Evolutionary conservation across 2,888 invertebrate species (phyloP), one percentile per base, ranked within the genome.

Genomic region (Parnassius orleans): DNA sequence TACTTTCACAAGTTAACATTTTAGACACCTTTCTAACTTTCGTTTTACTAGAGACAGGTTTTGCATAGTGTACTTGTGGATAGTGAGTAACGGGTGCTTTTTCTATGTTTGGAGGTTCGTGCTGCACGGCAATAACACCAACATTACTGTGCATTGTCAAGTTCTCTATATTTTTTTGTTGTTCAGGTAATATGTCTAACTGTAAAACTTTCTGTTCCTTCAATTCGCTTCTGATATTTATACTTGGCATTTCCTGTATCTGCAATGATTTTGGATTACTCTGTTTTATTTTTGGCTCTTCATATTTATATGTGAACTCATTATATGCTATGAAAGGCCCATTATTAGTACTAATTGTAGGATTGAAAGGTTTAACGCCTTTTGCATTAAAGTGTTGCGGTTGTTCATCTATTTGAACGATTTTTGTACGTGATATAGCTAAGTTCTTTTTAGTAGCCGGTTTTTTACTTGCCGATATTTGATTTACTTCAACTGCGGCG

Each of bases 151-250:
- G 80, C 44, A 61, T 66, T 10, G 55, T 65, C 42, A 70, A 63
- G 55, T 69, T 66, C 57, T 74, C 68, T 44, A 64, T 66, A 24
- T 58, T 64, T 61, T 73, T 70, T 9, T 69, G 72, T 55, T 60
- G 69, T 53, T 86, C 80, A 41, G 93, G 90, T 71, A 84, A 69
- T 70, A 93, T 93, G 71, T 92, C 86, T 69, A 93, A 78, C 43
- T 88, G 83, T 62, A 92, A 80, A 63, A 92, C 90, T 76, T 85
- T 92, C 74, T 93, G 93, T 64, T 86, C 81, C 58, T 82, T 90
- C 33, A 93, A 74, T 72, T 90, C 86, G 67, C 90, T 84, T 73
- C 90, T 85, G 66, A 93, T 93, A 71, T 86, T 88, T 65, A 93
- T 87, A 60, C 86, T 81, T 55, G 93, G 93, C 87, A 93, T 87